These are phyloP conservation scores for Hippopotamyrus pictus DNA, from an alignment of 2,797 vertebrate species.

Conservation along the genomic window DNA sequence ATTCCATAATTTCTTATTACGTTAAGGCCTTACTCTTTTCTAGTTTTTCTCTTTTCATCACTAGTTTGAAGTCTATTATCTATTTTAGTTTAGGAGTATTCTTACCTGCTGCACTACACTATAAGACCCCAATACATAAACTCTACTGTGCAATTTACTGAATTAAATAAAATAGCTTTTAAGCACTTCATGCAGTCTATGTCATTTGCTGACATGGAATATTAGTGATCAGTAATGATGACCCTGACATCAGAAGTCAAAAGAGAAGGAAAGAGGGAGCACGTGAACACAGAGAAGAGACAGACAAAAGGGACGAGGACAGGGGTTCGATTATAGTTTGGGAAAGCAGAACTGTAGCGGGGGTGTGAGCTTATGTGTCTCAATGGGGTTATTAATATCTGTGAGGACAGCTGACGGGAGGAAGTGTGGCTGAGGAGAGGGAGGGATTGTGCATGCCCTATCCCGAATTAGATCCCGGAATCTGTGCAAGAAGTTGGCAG, in stretches of 20 bases:
- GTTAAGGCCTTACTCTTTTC: not conserved
- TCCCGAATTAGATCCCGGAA: constrained; percentile 68
- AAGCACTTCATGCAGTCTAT: not conserved
- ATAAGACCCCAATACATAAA: not conserved
- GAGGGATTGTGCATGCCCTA: constrained; percentile 48
- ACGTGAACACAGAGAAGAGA: not conserved
- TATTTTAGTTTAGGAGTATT: not conserved
- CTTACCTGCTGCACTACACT: not conserved
- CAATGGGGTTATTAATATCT: constrained; percentile 56
- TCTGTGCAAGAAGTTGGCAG: constrained; percentile 67
- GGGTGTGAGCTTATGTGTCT: constrained; percentile 33
- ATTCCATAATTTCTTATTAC: not conserved
- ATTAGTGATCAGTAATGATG: not conserved
- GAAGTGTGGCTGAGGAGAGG: constrained; percentile 38
- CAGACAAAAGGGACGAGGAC: not conserved
- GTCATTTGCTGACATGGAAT: not conserved
- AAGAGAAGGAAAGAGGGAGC: not conserved
- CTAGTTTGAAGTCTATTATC: not conserved
- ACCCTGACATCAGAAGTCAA: not conserved
- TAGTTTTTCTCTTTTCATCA: not conserved
- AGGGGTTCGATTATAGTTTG: not conserved
- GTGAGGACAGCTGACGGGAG: constrained; percentile 48
- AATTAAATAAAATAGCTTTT: not conserved
- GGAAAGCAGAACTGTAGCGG: constrained; percentile 6
- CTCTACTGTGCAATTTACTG: not conserved